Conservation (phyloP, 92 coral and sea anemone species). For the Epizoanthus rinbou region DNA sequence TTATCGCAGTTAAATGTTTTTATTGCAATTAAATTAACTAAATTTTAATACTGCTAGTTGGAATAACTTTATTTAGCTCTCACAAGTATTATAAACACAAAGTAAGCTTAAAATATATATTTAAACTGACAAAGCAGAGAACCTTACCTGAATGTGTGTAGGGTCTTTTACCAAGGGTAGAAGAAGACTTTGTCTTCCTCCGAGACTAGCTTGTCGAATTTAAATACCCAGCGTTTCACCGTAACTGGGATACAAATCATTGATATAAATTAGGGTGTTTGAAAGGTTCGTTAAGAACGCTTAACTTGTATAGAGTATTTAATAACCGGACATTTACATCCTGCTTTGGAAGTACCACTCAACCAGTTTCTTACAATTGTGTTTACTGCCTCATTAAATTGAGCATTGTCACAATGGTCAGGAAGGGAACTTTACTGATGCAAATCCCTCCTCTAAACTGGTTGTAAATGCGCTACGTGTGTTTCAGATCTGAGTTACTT, state of each 20-base stretch:
- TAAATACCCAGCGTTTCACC: too few species aligned
- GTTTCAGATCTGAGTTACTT: background rate
- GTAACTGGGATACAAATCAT: background rate
- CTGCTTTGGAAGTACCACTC: background rate
- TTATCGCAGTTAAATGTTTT: too few species aligned
- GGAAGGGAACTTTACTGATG: background rate
- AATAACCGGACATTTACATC: conserved; percentile 6
- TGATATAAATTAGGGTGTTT: background rate
- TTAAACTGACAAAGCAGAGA: too few species aligned
- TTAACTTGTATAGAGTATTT: background rate
- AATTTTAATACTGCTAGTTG: too few species aligned
- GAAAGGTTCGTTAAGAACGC: background rate
- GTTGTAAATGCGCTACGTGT: background rate
- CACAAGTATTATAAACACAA: too few species aligned
- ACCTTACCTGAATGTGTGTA: background rate
- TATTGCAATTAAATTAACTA: too few species aligned
- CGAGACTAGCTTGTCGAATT: background rate
- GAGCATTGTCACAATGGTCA: background rate
- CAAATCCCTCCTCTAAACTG: conserved; percentile 12
- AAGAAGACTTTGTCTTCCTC: background rate
- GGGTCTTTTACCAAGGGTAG: background rate
- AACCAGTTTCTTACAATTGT: background rate
- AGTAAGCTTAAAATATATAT: too few species aligned
- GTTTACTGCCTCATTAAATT: background rate
- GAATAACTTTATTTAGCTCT: too few species aligned